Evolutionary conservation across 2,797 vertebrate genomes (phyloP).

Genomic region (Aulostomus chinensis): DNA sequence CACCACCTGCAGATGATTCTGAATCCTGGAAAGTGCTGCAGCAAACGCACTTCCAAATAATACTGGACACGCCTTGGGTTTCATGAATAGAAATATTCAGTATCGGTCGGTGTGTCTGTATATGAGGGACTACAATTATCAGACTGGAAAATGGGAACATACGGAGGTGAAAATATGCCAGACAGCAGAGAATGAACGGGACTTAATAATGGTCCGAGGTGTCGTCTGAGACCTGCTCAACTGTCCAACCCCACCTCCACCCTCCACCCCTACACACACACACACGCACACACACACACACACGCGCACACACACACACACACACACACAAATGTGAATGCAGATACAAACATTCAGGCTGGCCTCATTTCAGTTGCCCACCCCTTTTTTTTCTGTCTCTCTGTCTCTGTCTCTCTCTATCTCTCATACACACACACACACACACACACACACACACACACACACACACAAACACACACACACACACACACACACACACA

Average conservation of each 20-base stretch:
- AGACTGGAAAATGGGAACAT: constrained; percentile 59
- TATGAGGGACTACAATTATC: too few species aligned
- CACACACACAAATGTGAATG: constrained; percentile 28
- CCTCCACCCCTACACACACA: neutral
- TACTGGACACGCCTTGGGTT: too few species aligned
- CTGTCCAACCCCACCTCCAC: constrained; percentile 10
- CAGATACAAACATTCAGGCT: constrained; percentile 46
- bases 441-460: constrained; percentile 6
- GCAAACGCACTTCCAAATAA: too few species aligned
- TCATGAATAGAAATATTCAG: too few species aligned
- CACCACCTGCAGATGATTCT: too few species aligned
- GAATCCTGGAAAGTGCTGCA: too few species aligned
- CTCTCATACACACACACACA: neutral
- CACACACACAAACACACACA: constrained; percentile 7
- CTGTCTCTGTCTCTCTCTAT: neutral
- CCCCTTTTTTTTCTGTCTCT: constrained; percentile 2
- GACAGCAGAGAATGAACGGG: constrained; percentile 52
- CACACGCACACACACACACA: constrained; percentile 2
- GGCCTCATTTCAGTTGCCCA: constrained; percentile 51
- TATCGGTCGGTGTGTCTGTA: too few species aligned
- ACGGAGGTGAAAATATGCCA: constrained; percentile 68
- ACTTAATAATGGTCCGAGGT: constrained; percentile 64
- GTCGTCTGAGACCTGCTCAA: constrained; percentile 52
- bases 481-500: constrained; percentile 4
- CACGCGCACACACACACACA: constrained; percentile 7